Percentiles rank a stretch among this genome's conserved stretches.
These are phyloP conservation scores for Cartodere bifasciata DNA, from an alignment of 2,888 invertebrate species.

Conservation along the genomic window DNA sequence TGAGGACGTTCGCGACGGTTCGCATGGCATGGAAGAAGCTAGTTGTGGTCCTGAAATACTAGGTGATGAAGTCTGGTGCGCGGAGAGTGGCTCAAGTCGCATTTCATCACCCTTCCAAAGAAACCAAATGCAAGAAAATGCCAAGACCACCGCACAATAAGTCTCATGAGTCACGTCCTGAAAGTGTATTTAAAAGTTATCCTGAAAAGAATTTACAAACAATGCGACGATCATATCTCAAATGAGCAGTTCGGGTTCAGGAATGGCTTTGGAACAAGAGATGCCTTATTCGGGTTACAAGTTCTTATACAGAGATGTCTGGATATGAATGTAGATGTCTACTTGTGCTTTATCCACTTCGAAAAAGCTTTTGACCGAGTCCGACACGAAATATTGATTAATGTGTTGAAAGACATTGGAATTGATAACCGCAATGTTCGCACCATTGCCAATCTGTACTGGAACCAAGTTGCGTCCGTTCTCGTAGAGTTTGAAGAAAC, in stretches of 20 bases:
- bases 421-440: conserved; percentile 7
- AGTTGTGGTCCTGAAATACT: conserved; percentile 7
- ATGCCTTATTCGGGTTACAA: conserved; percentile 8
- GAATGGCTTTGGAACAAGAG: conserved; percentile 12
- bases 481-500: not conserved
- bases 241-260: conserved; percentile 12
- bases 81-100: conserved; percentile 10
- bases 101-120: conserved; percentile 11
- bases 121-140: conserved; percentile 11
- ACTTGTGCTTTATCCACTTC: conserved; percentile 10
- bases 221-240: conserved; percentile 9
- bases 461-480: conserved; percentile 4
- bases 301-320: conserved; percentile 9
- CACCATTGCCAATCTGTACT: conserved; percentile 6
- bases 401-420: conserved; percentile 8
- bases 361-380: conserved; percentile 12
- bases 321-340: conserved; percentile 10
- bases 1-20: conserved; percentile 10
- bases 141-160: conserved; percentile 10
- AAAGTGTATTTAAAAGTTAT: conserved; percentile 10
- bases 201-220: conserved; percentile 5
- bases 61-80: conserved; percentile 9
- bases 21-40: conserved; percentile 4
- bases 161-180: conserved; percentile 12
- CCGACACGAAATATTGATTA: conserved; percentile 9